Base-by-base conservation (phyloP, 2,797 vertebrate genomes). In the Bovichtus diacanthus region DNA sequence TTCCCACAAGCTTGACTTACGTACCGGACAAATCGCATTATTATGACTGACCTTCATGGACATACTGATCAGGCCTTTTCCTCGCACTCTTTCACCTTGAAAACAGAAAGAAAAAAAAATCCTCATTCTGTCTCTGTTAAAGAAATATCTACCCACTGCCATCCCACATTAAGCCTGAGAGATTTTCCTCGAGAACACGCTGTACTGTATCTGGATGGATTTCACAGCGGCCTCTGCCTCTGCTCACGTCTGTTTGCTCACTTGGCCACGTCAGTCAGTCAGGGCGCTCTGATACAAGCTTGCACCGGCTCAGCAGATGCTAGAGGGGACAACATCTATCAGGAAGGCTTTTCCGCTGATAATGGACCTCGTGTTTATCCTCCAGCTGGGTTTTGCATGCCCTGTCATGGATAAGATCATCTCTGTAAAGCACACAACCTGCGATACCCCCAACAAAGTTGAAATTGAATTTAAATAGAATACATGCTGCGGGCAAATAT, bases 401-500 rank as follows among this genome's bases (percentile, higher is more conserved):
- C 34, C 43, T 55, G 21, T 76, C 71, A 86, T 70, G 61, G 76
- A 87, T 78, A 64, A 71, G 55, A 43, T 59, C 51, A 15, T 70
- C 21, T 63, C 39, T 41, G 25, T 44, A 44, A 81, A 83, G 68
- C 70, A 4, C 76, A 67, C 54, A 83, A 70, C 62, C 62, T 50
- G n/a, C 58, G 70, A 71, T 73, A 18, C 10, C 59, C 62, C 63
- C 62, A 27, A 80, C 68, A 75, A 80, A 86, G 71, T 56, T 29
- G 11, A 76, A 83, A 92, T 91, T 85, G 21, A 81, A 89, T 90
- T 88, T 74, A 86, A 89, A 82, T 59, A 75, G 78, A 86, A 83
- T 63, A 77, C 67, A 78, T 51, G 62, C 86, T 86, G 72, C 47
- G 81, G 82, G 82, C 60, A 53, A 62, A 78, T 90, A 88, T 91